These are phyloP conservation scores for Neodontobutis hainanensis DNA, from an alignment of 2,113 vertebrate species.

Conservation along the genomic window DNA sequence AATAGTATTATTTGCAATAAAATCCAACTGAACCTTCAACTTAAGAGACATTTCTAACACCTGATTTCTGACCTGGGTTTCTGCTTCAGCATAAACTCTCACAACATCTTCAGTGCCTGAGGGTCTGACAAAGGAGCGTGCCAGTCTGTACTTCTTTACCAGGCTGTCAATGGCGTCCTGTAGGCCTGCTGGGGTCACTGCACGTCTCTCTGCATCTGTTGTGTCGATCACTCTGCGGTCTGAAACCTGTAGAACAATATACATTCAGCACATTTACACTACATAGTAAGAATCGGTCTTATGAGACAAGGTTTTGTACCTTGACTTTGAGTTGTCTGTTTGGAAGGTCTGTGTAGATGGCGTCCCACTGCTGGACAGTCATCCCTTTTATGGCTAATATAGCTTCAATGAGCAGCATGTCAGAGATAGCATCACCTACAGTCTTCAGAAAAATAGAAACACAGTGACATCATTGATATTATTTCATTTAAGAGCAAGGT, in stretches of 20 bases:
- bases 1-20: not conserved
- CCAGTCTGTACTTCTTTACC: conserved; percentile 79
- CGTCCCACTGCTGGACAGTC: conserved; percentile 89
- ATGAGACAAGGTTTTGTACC: conserved; percentile 65
- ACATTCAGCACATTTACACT: not conserved
- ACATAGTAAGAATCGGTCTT: no score
- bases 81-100: conserved; percentile 91
- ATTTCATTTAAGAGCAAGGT: not conserved
- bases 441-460: conserved; percentile 74
- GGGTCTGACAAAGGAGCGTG: conserved; percentile 91
- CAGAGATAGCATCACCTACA: conserved; percentile 91
- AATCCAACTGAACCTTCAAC: not conserved
- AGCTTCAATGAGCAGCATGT: conserved; percentile 93
- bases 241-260: conserved; percentile 75
- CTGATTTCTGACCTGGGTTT: conserved; percentile 85
- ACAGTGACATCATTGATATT: not conserved
- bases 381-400: conserved; percentile 87
- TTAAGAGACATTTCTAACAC: not conserved
- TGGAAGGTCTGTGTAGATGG: conserved; percentile 88
- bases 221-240: conserved; percentile 90
- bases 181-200: conserved; percentile 83
- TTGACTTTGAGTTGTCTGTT: conserved; percentile 94
- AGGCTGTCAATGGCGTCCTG: conserved; percentile 86
- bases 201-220: conserved; percentile 85
- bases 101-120: conserved; percentile 95